Conservation (phyloP, 1,140 invertebrate genomes). For the Watersipora subatra region DNA sequence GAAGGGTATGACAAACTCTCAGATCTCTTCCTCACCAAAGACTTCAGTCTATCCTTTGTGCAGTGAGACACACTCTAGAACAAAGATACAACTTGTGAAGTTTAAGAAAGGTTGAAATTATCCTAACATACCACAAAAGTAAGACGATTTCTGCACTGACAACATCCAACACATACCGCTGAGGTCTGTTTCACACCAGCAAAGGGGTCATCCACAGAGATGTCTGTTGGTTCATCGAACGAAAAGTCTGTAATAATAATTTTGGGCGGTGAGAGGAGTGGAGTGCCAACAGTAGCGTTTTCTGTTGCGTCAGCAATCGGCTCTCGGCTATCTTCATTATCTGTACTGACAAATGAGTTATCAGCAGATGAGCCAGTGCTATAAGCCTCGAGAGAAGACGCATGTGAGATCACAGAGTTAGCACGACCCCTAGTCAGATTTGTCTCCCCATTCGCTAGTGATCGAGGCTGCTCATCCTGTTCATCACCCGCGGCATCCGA, state of each 20-base stretch:
- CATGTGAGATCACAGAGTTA: too few relatives aligned
- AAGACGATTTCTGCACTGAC: too few relatives aligned
- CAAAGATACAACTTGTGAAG: too few relatives aligned
- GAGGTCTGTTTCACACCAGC: background rate
- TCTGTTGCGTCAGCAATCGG: too few relatives aligned
- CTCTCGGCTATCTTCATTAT: background rate
- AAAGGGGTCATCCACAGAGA: background rate
- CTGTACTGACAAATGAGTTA: background rate
- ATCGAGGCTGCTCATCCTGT: too few relatives aligned
- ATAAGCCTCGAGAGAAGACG: background rate
- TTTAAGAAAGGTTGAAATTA: too few relatives aligned
- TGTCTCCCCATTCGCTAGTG: too few relatives aligned
- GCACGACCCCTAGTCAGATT: too few relatives aligned
- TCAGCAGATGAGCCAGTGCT: background rate
- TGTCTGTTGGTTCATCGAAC: background rate
- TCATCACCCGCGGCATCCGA: too few relatives aligned
- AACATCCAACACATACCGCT: background rate
- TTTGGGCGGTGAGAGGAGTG: background rate
- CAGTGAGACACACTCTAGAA: background rate
- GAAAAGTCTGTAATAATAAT: constrained; percentile 2
- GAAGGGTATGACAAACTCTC: too few relatives aligned
- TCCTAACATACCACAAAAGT: too few relatives aligned
- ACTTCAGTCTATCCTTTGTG: background rate
- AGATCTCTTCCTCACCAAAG: background rate
- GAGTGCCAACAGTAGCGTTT: background rate